Percentiles rank a stretch among this genome's conserved stretches.
Conservation (phyloP, 2,113 vertebrate genomes). For the Struthidea cinerea region DNA sequence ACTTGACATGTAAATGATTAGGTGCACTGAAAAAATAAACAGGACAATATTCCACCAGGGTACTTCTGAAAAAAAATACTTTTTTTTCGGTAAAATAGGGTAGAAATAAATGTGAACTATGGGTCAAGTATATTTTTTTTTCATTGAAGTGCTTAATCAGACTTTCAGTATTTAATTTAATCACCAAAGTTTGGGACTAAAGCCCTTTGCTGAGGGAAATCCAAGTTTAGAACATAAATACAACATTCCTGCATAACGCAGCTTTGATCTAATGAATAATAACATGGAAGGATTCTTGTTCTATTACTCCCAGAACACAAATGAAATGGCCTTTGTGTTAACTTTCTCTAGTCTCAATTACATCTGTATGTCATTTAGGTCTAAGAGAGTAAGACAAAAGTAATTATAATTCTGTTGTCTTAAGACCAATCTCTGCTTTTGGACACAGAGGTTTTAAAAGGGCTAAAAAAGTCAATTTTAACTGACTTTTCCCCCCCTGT, state of each 20-base stretch:
- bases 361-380: not conserved
- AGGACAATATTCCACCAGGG: not conserved
- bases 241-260: not conserved
- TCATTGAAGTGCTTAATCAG: not conserved
- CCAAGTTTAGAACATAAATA: conserved; percentile 14
- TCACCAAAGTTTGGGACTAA: not conserved
- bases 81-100: not conserved
- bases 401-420: not conserved
- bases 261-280: conserved; percentile 30
- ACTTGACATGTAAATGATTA: not conserved
- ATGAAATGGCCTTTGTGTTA: not conserved
- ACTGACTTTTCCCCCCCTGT: rapidly evolving
- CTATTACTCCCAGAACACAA: not conserved
- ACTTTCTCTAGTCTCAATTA: not conserved
- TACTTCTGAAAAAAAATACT: not conserved
- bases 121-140: not conserved
- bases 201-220: conserved; percentile 12
- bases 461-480: too few species aligned
- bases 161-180: not conserved
- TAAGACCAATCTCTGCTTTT: not conserved
- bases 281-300: not conserved
- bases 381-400: not conserved
- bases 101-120: not conserved
- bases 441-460: not conserved
- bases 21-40: not conserved